phyloP scores from a whole-genome alignment of 2,113 vertebrate genomes.

The Xiphophorus maculatus region DNA sequence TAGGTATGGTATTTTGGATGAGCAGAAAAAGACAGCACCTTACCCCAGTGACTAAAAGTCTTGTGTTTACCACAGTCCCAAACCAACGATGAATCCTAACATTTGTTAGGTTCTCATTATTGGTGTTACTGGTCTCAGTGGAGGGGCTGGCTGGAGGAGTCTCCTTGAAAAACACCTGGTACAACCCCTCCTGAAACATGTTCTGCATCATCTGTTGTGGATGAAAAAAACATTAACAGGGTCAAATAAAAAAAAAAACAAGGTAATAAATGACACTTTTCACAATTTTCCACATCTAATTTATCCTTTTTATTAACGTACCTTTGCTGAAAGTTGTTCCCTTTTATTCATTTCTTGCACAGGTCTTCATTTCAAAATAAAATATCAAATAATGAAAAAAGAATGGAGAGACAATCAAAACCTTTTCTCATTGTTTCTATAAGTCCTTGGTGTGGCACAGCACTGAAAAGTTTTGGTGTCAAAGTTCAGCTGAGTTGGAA shows the following conservation, averaged over 20 bases:
- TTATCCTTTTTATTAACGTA: constrained; percentile 12
- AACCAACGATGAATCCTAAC: constrained; percentile 78
- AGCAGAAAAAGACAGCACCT: constrained; percentile 20
- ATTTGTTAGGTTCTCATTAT: constrained; percentile 47
- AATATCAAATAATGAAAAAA: background rate
- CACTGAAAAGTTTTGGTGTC: constrained; percentile 3
- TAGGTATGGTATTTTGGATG: background rate
- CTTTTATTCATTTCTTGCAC: constrained; percentile 15
- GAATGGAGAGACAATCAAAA: background rate
- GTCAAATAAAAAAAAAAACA: background rate
- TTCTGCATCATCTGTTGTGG: constrained; percentile 71
- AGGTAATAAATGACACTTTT: background rate
- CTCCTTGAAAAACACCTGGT: constrained; percentile 77
- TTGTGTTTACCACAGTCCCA: constrained; percentile 73
- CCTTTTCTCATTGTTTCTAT: constrained; percentile 11
- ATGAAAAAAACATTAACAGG: background rate
- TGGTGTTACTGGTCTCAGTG: constrained; percentile 2
- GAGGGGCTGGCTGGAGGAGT: background rate
- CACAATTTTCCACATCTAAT: constrained; percentile 1
- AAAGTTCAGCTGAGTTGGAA: constrained; percentile 56
- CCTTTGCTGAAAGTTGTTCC: constrained; percentile 32
- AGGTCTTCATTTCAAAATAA: constrained; percentile 17
- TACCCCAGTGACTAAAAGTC: constrained; percentile 75
- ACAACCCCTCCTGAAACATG: constrained; percentile 81
- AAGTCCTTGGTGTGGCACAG: background rate